Base-by-base conservation (phyloP, 2,113 vertebrate species). In the Centropus bengalensis region DNA sequence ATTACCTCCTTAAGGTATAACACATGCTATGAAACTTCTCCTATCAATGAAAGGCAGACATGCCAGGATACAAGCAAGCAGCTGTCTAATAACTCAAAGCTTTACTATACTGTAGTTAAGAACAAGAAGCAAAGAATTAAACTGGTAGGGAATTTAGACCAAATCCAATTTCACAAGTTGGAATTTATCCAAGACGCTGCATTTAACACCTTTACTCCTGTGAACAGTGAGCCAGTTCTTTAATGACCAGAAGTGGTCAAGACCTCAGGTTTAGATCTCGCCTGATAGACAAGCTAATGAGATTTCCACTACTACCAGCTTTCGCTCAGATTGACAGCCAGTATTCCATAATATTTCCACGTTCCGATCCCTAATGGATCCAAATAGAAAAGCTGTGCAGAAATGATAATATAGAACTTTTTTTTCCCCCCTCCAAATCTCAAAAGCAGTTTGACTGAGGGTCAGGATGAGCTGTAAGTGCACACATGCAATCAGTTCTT, bases 191-290 rank as follows among this genome's bases (percentile, higher is more conserved):
- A 94, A 94, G 69, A 62, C 55, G 27, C 14, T 68, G 63, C 22
- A 89, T 94, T 91, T 94, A 96, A 96, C 86, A 95, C 68, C 70
- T 73, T 88, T 92, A 93, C 55, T 82, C 86, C 91, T 83, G 70
- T 74, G 93, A 96, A 88, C 86, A 88, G 30, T 16, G 51, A 71
- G 51, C 0, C 0, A 88, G 33, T 12, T 92, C 92, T 94, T 93
- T 89, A 95, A 96, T 88, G 94, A 92, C 71, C 93, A 76, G 76
- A 51, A 94, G 55, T 58, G 89, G 92, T 73, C 86, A 93, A 83
- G 88, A 89, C 79, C 91, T 93, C 49, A 13, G 66, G 60, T 89
- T 97, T 16, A 88, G 94, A 93, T 95, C 91, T 93, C 74, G 92
- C 83, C 89, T 71, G 60, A 93, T 2, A 89, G 71, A 81, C 64